Conservation (phyloP, 2,888 invertebrate species). For the Neria commutata region DNA sequence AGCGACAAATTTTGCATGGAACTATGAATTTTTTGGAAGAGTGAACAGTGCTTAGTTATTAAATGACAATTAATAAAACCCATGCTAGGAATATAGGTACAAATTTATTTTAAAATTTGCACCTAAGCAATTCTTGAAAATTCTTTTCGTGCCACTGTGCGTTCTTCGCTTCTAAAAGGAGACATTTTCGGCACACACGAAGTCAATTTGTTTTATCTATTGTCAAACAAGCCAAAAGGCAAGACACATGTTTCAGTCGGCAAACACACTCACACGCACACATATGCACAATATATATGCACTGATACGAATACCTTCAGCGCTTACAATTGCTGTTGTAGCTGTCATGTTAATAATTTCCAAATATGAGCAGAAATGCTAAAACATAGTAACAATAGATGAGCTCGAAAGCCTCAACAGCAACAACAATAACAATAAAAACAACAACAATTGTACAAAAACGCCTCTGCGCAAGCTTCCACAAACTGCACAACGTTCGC, state of each 20-base stretch:
- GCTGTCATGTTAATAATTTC: neutral
- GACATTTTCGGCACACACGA: slow-evolving; percentile 57
- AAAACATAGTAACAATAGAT: slow-evolving; percentile 9
- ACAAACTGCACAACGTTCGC: neutral
- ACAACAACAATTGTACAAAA: slow-evolving; percentile 7
- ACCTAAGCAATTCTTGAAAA: too few relatives aligned
- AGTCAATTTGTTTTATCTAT: slow-evolving; percentile 60
- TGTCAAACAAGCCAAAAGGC: slow-evolving; percentile 44
- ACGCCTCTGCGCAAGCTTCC: slow-evolving; percentile 1
- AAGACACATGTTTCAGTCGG: slow-evolving; percentile 52
- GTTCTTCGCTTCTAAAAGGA: too few relatives aligned
- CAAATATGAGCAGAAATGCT: neutral
- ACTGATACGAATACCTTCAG: slow-evolving; percentile 28
- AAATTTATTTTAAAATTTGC: too few relatives aligned
- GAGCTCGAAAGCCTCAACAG: slow-evolving; percentile 1
- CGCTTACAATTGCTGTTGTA: slow-evolving; percentile 9
- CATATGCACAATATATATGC: slow-evolving; percentile 25
- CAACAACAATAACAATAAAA: slow-evolving; percentile 11
- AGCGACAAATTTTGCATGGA: slow-evolving; percentile 6
- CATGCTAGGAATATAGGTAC: too few relatives aligned
- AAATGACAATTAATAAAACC: neutral
- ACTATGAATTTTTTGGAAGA: neutral
- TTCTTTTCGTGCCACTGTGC: too few relatives aligned
- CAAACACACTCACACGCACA: slow-evolving; percentile 31
- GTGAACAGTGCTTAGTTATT: neutral